phyloP scores from a whole-genome alignment of 2,888 invertebrate species.

The Pachycephus smyrnensis region DNA sequence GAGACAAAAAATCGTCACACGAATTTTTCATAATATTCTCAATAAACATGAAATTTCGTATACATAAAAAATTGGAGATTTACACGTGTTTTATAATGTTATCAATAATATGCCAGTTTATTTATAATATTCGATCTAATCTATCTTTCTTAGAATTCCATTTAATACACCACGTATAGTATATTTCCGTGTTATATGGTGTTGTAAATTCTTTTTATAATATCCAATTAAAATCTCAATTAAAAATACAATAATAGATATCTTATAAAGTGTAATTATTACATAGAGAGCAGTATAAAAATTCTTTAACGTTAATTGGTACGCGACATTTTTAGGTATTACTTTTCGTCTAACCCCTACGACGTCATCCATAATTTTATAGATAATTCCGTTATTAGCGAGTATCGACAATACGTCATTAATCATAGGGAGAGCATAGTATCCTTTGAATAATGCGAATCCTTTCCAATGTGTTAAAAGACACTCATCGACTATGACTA shows the following conservation, averaged over 20 bases:
- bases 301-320: neutral
- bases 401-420: neutral
- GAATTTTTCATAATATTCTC: neutral
- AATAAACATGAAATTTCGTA: neutral
- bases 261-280: neutral
- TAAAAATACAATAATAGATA: neutral
- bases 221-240: neutral
- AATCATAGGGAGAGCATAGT: neutral
- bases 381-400: neutral
- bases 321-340: neutral
- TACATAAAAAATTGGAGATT: neutral
- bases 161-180: too few species aligned
- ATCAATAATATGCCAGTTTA: neutral
- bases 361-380: neutral
- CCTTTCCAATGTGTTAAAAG: neutral
- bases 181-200: neutral
- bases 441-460: neutral
- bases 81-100: neutral
- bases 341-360: neutral
- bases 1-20: neutral
- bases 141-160: too few species aligned
- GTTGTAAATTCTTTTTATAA: neutral
- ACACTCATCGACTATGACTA: neutral
- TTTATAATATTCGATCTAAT: neutral
- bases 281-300: neutral